Base-by-base conservation (phyloP, 2,888 invertebrate genomes). In the Seira sanloemensis region DNA sequence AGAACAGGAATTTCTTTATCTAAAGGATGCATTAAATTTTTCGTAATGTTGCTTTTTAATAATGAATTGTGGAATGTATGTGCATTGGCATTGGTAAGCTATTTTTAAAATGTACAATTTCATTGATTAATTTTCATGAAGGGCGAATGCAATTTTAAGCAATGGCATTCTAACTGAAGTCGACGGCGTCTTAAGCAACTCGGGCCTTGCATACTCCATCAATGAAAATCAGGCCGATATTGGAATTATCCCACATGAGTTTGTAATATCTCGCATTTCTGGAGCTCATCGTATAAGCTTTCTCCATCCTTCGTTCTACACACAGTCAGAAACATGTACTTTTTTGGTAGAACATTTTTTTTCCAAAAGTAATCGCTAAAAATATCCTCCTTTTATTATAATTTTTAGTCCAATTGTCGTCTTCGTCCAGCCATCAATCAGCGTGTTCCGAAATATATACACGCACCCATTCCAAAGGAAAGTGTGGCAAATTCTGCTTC, bases 251-350 rank as follows among this genome's bases (percentile, higher is more conserved):
- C 18, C 78, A 5, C 66, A 77, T 12, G 87, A 87, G 62, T 78
- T 86, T 23, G 21, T 82, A 12, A 78, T 77, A 9, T 78, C 80
- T 25, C 58, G 87, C 66, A 24, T 82, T 4, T 21, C 74, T n/a
- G 83, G 84, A 9, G 78, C 78, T 0, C 77, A 87, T 80, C 82
- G 82, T 4, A 21, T 87, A 26, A 76, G 79, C 1, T 87, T 69
- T 65, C 78, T 87, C 1, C 86, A 86, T 21, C 82, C 86, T 9
- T 84, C 79, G 2, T 81, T 78, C 54, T 24, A 37, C 37, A 37
- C 37, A 37, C 12, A 7, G 37, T 26, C 12, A 37, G 37, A 37
- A n/a, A n/a, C n/a, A n/a, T n/a, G n/a, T n/a, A n/a, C n/a, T n/a
- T n/a, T n/a, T n/a, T n/a, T n/a, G n/a, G n/a, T n/a, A n/a, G n/a